These are phyloP conservation scores for Anoplophora glabripennis DNA, from an alignment of 1,140 invertebrate species.

Conservation along the genomic window DNA sequence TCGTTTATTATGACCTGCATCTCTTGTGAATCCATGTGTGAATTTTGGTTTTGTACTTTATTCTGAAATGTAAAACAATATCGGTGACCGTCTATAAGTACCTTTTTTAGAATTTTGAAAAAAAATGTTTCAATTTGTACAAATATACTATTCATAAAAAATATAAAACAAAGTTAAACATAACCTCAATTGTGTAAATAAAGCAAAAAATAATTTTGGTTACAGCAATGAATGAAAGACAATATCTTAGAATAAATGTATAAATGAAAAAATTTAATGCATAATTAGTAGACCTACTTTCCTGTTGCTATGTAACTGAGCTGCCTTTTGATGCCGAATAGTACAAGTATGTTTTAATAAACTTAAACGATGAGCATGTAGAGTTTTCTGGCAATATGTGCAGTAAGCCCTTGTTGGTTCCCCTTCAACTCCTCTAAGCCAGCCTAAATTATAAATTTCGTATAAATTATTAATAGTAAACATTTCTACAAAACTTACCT, in stretches of 20 bases:
- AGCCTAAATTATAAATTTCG: constrained; percentile 48
- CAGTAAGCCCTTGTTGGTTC: constrained; percentile 57
- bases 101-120: too few relatives aligned
- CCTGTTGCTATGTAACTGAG: constrained; percentile 42
- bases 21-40: too few relatives aligned
- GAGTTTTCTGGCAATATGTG: constrained; percentile 56
- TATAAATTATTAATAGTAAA: background rate
- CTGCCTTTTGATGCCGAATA: constrained; percentile 56
- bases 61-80: too few relatives aligned
- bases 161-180: too few relatives aligned
- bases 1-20: too few relatives aligned
- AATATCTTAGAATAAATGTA: too few relatives aligned
- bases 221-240: constrained; percentile 1
- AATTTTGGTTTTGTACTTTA: too few relatives aligned
- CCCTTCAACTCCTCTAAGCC: constrained; percentile 54
- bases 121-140: too few relatives aligned
- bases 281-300: constrained; percentile 24
- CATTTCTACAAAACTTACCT: constrained; percentile 45
- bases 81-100: too few relatives aligned
- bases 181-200: constrained; percentile 12
- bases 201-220: too few relatives aligned
- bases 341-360: constrained; percentile 60
- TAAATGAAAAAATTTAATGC: too few relatives aligned
- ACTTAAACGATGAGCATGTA: constrained; percentile 60
- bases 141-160: too few relatives aligned